A percentile compares a stretch with the other conserved stretches of the same genome.
These are phyloP conservation scores for Tragelaphus oryx DNA, from an alignment of 2,797 vertebrate genomes.

Conservation along the genomic window DNA sequence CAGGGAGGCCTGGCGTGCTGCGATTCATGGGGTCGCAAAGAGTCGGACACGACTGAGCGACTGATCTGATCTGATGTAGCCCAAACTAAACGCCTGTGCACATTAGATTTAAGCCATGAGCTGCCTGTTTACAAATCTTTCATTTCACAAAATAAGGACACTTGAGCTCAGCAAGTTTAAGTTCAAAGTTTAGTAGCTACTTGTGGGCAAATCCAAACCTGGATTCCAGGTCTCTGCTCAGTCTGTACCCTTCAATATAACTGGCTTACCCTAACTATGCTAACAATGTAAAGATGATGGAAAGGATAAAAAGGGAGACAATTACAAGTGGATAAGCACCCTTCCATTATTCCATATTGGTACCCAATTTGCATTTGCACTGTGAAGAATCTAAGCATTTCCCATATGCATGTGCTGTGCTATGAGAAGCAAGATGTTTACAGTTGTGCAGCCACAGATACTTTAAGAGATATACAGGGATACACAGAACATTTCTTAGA, in stretches of 20 bases:
- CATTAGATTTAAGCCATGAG: neutral
- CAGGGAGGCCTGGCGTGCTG: no score
- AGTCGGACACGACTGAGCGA: no score
- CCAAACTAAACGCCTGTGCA: neutral
- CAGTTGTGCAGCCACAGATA: neutral
- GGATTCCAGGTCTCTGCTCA: neutral
- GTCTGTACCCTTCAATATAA: neutral
- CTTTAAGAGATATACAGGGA: neutral
- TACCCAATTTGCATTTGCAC: neutral
- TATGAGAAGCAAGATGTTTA: neutral
- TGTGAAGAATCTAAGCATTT: slow-evolving; percentile 17
- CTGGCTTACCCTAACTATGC: neutral
- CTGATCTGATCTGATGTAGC: neutral
- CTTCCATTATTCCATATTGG: neutral
- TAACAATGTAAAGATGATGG: neutral
- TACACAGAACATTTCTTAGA: slow-evolving; percentile 26
- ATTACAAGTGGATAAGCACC: neutral
- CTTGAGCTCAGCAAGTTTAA: neutral
- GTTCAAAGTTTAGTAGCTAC: neutral
- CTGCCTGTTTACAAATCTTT: neutral
- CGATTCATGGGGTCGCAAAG: no score
- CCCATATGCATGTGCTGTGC: neutral
- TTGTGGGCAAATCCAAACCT: neutral
- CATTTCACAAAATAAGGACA: slow-evolving; percentile 4
- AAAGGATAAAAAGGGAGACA: neutral